Evolutionary conservation across 2,113 vertebrate species (phyloP).

Genomic region (Polyodon spathula): DNA sequence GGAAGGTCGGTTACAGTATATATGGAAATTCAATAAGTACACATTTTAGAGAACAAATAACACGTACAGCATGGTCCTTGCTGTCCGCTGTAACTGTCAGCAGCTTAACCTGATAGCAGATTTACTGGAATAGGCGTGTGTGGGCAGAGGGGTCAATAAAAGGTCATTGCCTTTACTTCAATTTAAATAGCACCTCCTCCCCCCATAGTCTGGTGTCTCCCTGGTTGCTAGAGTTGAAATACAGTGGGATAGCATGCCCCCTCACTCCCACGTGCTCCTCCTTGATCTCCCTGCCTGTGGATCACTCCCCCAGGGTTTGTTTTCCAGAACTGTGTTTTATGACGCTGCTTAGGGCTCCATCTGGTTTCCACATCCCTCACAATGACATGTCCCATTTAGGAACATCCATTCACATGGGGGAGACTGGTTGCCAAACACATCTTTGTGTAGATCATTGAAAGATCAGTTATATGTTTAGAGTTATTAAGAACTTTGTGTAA

Average conservation of each 20-base stretch:
- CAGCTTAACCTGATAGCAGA: too few species aligned
- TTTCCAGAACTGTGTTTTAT: constrained; percentile 13
- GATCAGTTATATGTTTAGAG: too few species aligned
- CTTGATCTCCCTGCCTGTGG: constrained; percentile 2
- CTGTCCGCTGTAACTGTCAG: too few species aligned
- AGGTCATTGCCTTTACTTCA: not conserved
- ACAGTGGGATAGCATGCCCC: not conserved
- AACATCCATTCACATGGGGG: not conserved
- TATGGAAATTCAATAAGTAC: too few species aligned
- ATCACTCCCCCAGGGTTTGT: not conserved
- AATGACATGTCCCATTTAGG: constrained; percentile 1
- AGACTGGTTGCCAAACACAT: constrained; percentile 20
- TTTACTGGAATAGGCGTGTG: too few species aligned
- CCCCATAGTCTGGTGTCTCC: not conserved
- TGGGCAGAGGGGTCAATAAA: not conserved
- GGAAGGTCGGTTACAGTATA: too few species aligned
- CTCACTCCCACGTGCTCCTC: not conserved
- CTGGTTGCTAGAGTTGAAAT: not conserved
- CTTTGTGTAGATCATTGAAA: constrained; percentile 12
- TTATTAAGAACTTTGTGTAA: too few species aligned
- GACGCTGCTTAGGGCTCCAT: constrained; percentile 14
- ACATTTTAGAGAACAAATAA: too few species aligned
- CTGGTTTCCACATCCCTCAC: constrained; percentile 20
- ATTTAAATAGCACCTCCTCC: not conserved
- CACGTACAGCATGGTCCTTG: too few species aligned